Percentiles rank a stretch among this genome's conserved stretches.
phyloP scores from a whole-genome alignment of 1,140 invertebrate species.

The Hylyphantes graminicola region DNA sequence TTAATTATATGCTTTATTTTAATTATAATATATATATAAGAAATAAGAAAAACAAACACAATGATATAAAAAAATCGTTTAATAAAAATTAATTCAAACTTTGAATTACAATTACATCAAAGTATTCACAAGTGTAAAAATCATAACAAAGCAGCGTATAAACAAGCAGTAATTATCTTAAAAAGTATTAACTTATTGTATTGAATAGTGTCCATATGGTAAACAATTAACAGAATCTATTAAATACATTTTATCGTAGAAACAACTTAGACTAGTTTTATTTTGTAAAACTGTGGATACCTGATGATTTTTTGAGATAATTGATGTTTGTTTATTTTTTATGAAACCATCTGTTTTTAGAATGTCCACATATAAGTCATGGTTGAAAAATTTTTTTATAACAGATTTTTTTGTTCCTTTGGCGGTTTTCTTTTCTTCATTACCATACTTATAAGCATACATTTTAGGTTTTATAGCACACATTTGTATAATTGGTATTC shows the following conservation, averaged over 20 bases:
- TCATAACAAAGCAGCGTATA: too few relatives aligned
- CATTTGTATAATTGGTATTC: constrained; percentile 66
- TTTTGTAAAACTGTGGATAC: not conserved
- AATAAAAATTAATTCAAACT: too few relatives aligned
- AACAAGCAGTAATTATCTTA: too few relatives aligned
- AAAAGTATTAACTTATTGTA: not conserved
- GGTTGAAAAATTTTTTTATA: not conserved
- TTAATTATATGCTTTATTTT: too few relatives aligned
- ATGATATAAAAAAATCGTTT: too few relatives aligned
- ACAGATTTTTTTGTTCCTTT: constrained; percentile 25
- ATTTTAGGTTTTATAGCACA: constrained; percentile 67
- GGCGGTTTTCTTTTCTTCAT: constrained; percentile 13
- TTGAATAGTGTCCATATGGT: not conserved
- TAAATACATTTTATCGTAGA: constrained; percentile 12
- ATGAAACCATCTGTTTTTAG: not conserved
- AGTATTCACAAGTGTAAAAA: too few relatives aligned
- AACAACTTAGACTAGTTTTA: constrained; percentile 5
- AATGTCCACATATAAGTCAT: not conserved
- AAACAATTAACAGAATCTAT: not conserved
- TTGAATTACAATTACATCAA: too few relatives aligned
- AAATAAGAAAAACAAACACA: too few relatives aligned
- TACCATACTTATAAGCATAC: constrained; percentile 14
- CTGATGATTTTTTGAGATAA: constrained; percentile 4
- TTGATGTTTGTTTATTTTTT: constrained; percentile 5
- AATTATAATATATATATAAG: too few relatives aligned